phyloP scores from a whole-genome alignment of 2,888 invertebrate genomes.

The Erebia palarica region DNA sequence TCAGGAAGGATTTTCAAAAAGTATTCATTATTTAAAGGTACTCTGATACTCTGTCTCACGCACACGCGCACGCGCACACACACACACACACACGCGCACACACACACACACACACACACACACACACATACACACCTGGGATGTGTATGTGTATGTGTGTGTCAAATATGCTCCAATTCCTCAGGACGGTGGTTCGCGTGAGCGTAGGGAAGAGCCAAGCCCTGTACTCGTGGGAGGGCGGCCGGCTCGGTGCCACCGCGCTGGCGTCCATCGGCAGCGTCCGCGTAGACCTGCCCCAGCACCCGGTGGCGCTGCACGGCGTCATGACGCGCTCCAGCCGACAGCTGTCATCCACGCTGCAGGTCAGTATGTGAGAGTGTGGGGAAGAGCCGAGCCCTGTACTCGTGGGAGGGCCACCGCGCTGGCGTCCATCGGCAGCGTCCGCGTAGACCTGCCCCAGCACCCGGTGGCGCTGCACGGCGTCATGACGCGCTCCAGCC shows the following conservation, averaged over 20 bases:
- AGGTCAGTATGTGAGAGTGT: too few species aligned
- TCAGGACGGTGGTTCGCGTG: conserved; percentile 95
- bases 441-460: conserved; percentile 97
- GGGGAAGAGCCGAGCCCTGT: conserved; percentile 95
- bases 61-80: too few species aligned
- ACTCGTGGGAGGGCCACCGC: conserved; percentile 90
- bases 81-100: too few species aligned
- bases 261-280: conserved; percentile 95
- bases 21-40: too few species aligned
- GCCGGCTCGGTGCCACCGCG: conserved; percentile 89
- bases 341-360: conserved; percentile 94
- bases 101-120: too few species aligned
- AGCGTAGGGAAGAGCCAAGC: conserved; percentile 96
- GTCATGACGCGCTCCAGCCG: conserved; percentile 98
- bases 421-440: conserved; percentile 94
- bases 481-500: conserved; percentile 97
- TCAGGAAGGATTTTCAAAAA: too few species aligned
- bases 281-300: conserved; percentile 97
- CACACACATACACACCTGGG: too few species aligned
- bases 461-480: conserved; percentile 99
- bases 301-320: conserved; percentile 98
- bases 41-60: too few species aligned
- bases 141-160: too few species aligned
- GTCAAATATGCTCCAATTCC: background rate
- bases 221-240: conserved; percentile 91